Percentiles rank a stretch among this genome's conserved stretches.
These are phyloP conservation scores for Anguilla pacifica DNA, from an alignment of 2,797 vertebrate genomes.

Conservation along the genomic window DNA sequence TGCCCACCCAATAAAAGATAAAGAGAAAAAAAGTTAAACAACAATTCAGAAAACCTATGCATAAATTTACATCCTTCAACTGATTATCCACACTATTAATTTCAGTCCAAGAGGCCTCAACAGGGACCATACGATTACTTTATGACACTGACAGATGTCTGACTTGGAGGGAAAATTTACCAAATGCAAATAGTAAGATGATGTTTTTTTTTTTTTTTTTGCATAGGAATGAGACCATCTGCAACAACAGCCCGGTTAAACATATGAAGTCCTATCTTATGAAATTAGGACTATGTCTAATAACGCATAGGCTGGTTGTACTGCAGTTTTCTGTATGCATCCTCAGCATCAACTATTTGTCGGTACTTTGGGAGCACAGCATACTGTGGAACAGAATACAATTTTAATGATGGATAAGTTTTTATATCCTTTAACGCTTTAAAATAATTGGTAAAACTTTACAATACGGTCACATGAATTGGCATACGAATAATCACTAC, in stretches of 20 bases:
- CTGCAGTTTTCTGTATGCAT: constrained; percentile 38
- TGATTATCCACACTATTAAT: constrained; percentile 72
- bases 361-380: constrained; percentile 26
- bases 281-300: constrained; percentile 46
- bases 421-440: constrained; percentile 58
- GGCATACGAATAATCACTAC: too few relatives aligned
- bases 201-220: constrained; percentile 64
- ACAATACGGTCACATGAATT: too few relatives aligned
- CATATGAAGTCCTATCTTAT: constrained; percentile 50
- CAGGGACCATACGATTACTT: constrained; percentile 69
- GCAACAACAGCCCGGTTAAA: constrained; percentile 61
- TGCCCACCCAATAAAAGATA: constrained; percentile 18
- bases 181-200: constrained; percentile 71
- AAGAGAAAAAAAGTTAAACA: constrained; percentile 30
- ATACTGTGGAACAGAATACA: constrained; percentile 38
- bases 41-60: constrained; percentile 40
- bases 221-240: constrained; percentile 75
- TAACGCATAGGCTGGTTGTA: constrained; percentile 23
- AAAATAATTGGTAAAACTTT: constrained; percentile 7
- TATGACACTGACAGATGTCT: constrained; percentile 75
- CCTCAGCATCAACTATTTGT: constrained; percentile 28
- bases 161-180: constrained; percentile 73
- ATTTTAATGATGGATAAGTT: constrained; percentile 46
- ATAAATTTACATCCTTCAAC: constrained; percentile 52
- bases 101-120: constrained; percentile 64